Evolutionary conservation across 2,797 vertebrate genomes (phyloP), one percentile per base, ranked within the genome.

Genomic region (Scomberomorus guttatus): DNA sequence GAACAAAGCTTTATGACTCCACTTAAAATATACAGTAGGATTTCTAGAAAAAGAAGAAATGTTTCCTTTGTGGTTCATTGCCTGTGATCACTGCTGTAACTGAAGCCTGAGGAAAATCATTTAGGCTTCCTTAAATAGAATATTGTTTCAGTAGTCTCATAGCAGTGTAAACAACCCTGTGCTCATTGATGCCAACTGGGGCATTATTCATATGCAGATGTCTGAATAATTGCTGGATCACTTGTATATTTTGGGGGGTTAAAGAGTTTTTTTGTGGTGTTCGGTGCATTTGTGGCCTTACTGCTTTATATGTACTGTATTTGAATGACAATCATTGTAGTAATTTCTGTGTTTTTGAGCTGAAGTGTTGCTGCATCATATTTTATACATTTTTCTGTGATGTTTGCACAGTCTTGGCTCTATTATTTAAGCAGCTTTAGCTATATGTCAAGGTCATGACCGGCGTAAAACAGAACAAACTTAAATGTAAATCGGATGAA

Each of bases 401-500:
- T 46, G 52, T 42, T 34, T 67, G 18, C n/a, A 14, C 14, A 55
- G 1, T 1, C 3, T 51, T 56, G 32, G 11, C 18, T 69, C n/a
- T 11, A 13, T 51, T 56, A 48, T 37, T 61, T 20, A 76, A 79
- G 34, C 58, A 20, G 5, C 60, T 7, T 14, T 8, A 39, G n/a
- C 63, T 44, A 25, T 1, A 50, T 81, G 68, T 79, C 18, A 48
- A 58, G 64, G 66, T 75, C 50, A 73, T 22, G 65, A 74, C 55
- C 63, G 20, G 54, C 2, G n/a, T 52, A 51, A 73, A 72, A 85
- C 9, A 63, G 61, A 83, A 67, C 51, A 75, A 75, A 82, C 50
- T 70, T 10, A 32, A 64, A 73, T 50, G 27, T 79, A 63, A 82
- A 86, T 87, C 83, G 71, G 78, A 87, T 81, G 77, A 92, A 69